These are phyloP conservation scores for Hydropsyche betteni DNA, from an alignment of 2,888 invertebrate genomes.

Conservation along the genomic window DNA sequence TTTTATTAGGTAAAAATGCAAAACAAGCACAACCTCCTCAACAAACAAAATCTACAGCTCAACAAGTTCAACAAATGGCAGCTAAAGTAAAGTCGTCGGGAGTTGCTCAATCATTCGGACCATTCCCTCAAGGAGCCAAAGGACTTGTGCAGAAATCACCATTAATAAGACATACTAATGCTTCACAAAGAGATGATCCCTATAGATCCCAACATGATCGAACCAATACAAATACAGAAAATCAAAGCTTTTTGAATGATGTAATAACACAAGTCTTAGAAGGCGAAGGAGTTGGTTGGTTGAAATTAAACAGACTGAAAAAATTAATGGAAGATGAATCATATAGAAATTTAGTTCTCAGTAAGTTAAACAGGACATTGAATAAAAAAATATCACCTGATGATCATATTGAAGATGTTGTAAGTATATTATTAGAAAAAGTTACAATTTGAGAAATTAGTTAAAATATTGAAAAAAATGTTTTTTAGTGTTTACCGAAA, in stretches of 20 bases:
- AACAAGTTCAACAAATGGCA: conserved; percentile 56
- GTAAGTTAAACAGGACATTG: conserved; percentile 92
- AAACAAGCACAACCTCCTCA: conserved; percentile 53
- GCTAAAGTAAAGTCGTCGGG: conserved; percentile 64
- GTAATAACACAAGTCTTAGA: conserved; percentile 84
- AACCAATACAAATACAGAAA: conserved; percentile 83
- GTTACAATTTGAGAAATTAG: not conserved
- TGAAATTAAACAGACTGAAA: conserved; percentile 90
- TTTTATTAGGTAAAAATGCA: conserved; percentile 43
- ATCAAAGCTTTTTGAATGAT: conserved; percentile 93
- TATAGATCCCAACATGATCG: conserved; percentile 76
- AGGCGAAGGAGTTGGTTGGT: conserved; percentile 96
- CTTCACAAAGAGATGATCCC: conserved; percentile 73
- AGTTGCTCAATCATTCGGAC: conserved; percentile 72
- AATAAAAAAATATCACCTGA: conserved; percentile 93
- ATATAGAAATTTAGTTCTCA: conserved; percentile 93
- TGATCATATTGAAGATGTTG: conserved; percentile 98
- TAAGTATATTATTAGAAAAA: conserved; percentile 61
- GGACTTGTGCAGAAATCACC: conserved; percentile 90
- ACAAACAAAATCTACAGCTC: conserved; percentile 55
- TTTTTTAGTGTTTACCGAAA: conserved; percentile 82
- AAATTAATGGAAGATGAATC: conserved; percentile 99
- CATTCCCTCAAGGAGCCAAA: conserved; percentile 80
- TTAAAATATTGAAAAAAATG: conserved; percentile 3
- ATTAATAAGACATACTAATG: conserved; percentile 83